Conservation (phyloP, 2,797 vertebrate genomes). For the Epinephelus malabaricus region DNA sequence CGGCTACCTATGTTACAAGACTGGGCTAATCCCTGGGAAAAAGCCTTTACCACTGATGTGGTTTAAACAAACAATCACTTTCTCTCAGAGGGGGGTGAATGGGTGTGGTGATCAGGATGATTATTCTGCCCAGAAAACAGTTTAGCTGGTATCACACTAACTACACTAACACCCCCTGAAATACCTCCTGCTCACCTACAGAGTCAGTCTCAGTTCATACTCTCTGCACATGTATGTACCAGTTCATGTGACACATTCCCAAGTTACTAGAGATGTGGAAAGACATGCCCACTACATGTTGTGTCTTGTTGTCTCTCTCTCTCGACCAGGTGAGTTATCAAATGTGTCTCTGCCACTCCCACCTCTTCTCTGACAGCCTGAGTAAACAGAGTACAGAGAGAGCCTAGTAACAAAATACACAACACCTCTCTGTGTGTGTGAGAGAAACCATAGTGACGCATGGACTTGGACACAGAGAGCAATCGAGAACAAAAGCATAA, state of each 20-base stretch:
- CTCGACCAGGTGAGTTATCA: slow-evolving; percentile 34
- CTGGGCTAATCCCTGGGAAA: slow-evolving; percentile 6
- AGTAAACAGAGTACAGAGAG: background rate
- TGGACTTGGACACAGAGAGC: background rate
- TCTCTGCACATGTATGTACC: background rate
- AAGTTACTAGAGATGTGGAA: background rate
- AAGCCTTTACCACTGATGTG: background rate
- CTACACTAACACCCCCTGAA: background rate
- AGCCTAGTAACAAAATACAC: slow-evolving; percentile 13
- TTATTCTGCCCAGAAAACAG: background rate
- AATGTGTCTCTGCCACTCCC: slow-evolving; percentile 18
- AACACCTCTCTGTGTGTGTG: background rate
- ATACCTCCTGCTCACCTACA: background rate
- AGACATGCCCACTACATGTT: background rate
- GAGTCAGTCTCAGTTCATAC: background rate
- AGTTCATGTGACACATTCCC: background rate
- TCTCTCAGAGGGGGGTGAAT: background rate
- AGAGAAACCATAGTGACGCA: background rate
- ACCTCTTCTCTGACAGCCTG: slow-evolving; percentile 20
- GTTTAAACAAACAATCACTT: slow-evolving; percentile 7
- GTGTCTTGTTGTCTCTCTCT: slow-evolving; percentile 10
- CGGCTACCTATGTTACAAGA: slow-evolving; percentile 5
- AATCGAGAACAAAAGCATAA: background rate
- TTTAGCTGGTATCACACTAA: background rate
- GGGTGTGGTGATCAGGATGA: background rate